phyloP scores from a whole-genome alignment of 2,113 vertebrate species.

The Aythya baeri region DNA sequence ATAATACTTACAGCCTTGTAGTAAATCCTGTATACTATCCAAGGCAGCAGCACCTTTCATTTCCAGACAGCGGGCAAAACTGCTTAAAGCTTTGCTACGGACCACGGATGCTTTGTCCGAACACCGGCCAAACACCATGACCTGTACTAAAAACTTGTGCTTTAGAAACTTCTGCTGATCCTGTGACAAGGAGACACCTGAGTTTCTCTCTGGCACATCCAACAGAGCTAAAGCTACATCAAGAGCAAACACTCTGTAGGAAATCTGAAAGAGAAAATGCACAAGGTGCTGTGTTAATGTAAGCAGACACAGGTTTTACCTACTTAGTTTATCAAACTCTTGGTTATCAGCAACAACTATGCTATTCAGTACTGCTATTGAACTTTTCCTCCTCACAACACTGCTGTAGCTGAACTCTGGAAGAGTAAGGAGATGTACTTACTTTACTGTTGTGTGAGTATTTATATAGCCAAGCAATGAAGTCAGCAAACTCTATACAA shows the following conservation, averaged over 20 bases:
- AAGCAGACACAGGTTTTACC: not conserved
- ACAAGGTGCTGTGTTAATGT: not conserved
- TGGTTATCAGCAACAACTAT: not conserved
- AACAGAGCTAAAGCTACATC: constrained; percentile 89
- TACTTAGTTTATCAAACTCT: not conserved
- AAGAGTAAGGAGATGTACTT: not conserved
- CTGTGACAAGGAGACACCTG: constrained; percentile 57
- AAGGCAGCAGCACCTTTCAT: constrained; percentile 63
- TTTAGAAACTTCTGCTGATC: constrained; percentile 79
- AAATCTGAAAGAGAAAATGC: constrained; percentile 73
- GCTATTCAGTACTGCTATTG: fast-evolving
- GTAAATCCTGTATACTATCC: constrained; percentile 80
- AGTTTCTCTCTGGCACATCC: constrained; percentile 81
- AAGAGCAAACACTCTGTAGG: constrained; percentile 87
- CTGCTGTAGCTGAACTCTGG: not conserved
- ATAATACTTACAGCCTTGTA: constrained; percentile 80
- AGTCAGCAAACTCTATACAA: constrained; percentile 79
- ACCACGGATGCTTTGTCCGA: constrained; percentile 85
- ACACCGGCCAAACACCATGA: constrained; percentile 85
- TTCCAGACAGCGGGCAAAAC: constrained; percentile 89
- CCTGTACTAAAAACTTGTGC: constrained; percentile 89
- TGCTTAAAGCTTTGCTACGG: constrained; percentile 86
- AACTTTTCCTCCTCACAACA: not conserved
- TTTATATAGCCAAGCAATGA: constrained; percentile 87
- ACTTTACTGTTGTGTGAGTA: constrained; percentile 87